phyloP scores from a whole-genome alignment of 2,113 vertebrate species.

The Hemicordylus capensis region DNA sequence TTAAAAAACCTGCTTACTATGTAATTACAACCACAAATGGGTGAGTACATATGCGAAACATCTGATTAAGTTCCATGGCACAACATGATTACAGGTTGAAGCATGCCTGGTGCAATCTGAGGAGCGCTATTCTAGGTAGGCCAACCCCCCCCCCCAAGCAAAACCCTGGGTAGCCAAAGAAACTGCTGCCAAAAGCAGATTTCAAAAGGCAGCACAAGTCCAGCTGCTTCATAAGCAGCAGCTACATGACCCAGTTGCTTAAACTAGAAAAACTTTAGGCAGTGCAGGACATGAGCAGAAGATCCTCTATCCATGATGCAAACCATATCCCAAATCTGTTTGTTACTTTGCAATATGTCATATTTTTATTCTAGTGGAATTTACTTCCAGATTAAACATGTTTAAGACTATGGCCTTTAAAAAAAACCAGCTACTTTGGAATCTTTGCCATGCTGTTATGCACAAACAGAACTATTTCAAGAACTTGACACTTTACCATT shows the following conservation, averaged over 20 bases:
- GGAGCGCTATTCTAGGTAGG: conserved; percentile 16
- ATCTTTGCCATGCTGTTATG: background rate
- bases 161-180: conserved; percentile 19
- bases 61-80: conserved; percentile 35
- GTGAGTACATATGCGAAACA: conserved; percentile 28
- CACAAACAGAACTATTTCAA: background rate
- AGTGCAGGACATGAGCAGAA: background rate
- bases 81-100: conserved; percentile 44
- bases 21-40: conserved; percentile 42
- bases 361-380: background rate
- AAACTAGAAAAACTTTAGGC: conserved; percentile 11
- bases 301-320: background rate
- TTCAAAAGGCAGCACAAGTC: background rate
- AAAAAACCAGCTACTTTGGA: conserved; percentile 23
- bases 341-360: background rate
- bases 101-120: conserved; percentile 27
- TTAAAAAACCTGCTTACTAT: conserved; percentile 38
- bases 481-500: background rate
- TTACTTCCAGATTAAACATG: background rate
- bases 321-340: background rate
- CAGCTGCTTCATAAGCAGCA: background rate
- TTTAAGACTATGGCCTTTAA: background rate
- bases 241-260: background rate
- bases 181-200: conserved; percentile 9
- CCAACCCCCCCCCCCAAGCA: conserved; percentile 1